Percentiles rank a stretch among this genome's conserved stretches.
These are phyloP conservation scores for Aquatica leii DNA, from an alignment of 2,888 invertebrate species.

Conservation along the genomic window DNA sequence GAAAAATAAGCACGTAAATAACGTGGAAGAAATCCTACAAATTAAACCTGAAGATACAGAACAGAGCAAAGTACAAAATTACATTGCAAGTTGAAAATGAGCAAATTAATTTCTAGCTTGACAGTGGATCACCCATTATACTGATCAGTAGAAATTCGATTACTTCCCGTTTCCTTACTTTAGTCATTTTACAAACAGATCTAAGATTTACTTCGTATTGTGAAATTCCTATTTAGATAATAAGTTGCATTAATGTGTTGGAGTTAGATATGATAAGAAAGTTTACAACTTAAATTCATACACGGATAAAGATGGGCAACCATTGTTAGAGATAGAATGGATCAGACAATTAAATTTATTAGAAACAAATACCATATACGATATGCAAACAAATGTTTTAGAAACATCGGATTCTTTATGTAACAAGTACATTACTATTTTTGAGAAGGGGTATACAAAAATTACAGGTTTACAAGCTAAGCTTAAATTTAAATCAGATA, in stretches of 20 bases:
- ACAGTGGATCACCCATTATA: background rate
- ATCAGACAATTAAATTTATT: background rate
- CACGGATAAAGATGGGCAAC: background rate
- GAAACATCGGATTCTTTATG: background rate
- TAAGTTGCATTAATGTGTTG: background rate
- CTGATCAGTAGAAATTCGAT: background rate
- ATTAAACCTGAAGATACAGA: background rate
- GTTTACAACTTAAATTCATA: background rate
- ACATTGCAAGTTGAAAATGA: background rate
- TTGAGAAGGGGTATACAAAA: background rate
- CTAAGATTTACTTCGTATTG: background rate
- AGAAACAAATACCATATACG: background rate
- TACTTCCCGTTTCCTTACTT: no score
- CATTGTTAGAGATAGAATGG: background rate
- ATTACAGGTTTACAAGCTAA: conserved; percentile 43
- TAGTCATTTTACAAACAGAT: no score
- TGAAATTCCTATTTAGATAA: background rate
- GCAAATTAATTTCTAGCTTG: no score
- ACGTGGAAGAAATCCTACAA: background rate
- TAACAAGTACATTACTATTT: background rate
- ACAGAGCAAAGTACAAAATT: background rate
- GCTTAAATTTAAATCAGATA: background rate
- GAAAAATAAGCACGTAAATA: background rate
- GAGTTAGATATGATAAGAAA: background rate
- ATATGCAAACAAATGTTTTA: background rate